phyloP scores from a whole-genome alignment of 2,888 invertebrate species.

The Lasioglossum leucozonium region DNA sequence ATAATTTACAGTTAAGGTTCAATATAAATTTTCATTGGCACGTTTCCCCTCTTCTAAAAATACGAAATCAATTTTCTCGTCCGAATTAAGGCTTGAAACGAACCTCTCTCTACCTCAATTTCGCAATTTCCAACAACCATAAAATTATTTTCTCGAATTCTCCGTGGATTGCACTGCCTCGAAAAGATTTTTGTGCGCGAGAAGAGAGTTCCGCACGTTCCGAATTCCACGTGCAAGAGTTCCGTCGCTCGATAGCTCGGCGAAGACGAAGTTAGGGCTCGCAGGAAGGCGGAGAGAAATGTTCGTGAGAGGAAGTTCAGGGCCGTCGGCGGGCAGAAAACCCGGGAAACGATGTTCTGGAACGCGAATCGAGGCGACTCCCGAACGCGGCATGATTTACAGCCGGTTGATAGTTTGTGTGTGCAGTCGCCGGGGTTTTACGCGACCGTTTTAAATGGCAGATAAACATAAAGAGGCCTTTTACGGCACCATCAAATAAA shows the following conservation, averaged over 20 bases:
- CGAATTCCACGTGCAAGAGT: not conserved
- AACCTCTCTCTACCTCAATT: not conserved
- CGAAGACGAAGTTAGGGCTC: not conserved
- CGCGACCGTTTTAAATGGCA: slow-evolving; percentile 84
- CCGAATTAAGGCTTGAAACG: not conserved
- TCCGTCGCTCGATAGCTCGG: not conserved
- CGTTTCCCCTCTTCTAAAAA: not conserved
- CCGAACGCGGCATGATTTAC: slow-evolving; percentile 80
- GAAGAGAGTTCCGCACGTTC: not conserved
- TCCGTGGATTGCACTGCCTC: not conserved
- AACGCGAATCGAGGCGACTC: slow-evolving; percentile 64
- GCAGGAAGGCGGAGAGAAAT: not conserved
- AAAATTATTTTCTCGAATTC: not conserved
- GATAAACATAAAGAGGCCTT: slow-evolving; percentile 85
- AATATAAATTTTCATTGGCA: not conserved
- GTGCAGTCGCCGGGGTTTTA: slow-evolving; percentile 82
- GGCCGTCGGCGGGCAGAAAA: slow-evolving; percentile 28
- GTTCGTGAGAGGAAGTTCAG: not conserved
- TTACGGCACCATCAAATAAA: slow-evolving; percentile 85
- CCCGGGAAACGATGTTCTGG: slow-evolving; percentile 23
- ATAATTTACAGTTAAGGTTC: not conserved
- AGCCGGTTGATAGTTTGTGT: slow-evolving; percentile 82
- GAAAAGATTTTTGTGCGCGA: not conserved
- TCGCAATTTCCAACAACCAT: not conserved
- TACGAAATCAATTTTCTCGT: not conserved